A percentile compares a stretch with the other conserved stretches of the same genome.
phyloP scores from a whole-genome alignment of 53 echinoderm and acorn worm species.

The Antedon mediterranea region DNA sequence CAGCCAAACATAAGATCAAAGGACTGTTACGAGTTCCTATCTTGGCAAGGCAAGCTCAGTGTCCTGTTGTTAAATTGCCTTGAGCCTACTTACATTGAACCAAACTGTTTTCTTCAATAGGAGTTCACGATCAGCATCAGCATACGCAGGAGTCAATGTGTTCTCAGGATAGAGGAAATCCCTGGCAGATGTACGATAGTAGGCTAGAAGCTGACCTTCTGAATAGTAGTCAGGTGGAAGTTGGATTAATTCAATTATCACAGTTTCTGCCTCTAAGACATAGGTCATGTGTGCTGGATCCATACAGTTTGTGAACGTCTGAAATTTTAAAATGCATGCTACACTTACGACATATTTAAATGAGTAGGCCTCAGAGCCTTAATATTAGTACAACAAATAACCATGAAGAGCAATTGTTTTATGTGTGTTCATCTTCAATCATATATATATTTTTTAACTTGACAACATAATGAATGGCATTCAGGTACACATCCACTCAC shows the following conservation, averaged over 20 bases:
- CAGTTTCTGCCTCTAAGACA: constrained; percentile 52
- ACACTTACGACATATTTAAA: not conserved
- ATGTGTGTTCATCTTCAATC: too few relatives aligned
- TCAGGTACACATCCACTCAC: too few relatives aligned
- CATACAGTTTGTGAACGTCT: constrained; percentile 78
- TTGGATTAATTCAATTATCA: constrained; percentile 81
- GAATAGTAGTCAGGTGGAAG: constrained; percentile 53
- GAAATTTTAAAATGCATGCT: too few relatives aligned
- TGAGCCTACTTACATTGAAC: constrained; percentile 83
- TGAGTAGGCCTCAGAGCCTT: too few relatives aligned
- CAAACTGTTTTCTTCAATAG: constrained; percentile 65
- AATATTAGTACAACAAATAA: too few relatives aligned
- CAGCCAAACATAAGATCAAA: too few relatives aligned
- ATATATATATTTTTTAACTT: too few relatives aligned
- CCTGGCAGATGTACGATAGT: constrained; percentile 43
- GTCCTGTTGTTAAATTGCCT: too few relatives aligned
- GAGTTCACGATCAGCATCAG: constrained; percentile 71
- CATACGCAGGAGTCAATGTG: constrained; percentile 54
- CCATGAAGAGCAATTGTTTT: too few relatives aligned
- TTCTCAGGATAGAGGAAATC: constrained; percentile 83
- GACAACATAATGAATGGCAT: too few relatives aligned
- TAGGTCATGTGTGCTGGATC: constrained; percentile 64
- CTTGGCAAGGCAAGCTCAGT: too few relatives aligned
- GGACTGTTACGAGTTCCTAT: too few relatives aligned
- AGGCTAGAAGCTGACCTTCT: constrained; percentile 68